These are phyloP conservation scores for Ophion ventricosus DNA, from an alignment of 2,888 invertebrate species.

Conservation along the genomic window DNA sequence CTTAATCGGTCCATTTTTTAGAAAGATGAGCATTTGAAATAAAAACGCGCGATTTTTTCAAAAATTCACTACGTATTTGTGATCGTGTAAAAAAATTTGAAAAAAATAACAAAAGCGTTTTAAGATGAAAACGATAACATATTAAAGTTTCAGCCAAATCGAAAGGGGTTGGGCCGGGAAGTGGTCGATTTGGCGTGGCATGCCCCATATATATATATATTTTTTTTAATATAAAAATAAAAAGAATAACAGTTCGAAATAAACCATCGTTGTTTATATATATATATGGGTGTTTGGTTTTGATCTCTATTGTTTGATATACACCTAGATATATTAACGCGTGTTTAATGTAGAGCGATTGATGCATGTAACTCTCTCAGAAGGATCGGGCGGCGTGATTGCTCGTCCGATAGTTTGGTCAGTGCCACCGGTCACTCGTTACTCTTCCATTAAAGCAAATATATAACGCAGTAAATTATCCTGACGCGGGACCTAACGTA, in stretches of 20 bases:
- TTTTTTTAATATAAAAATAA: neutral
- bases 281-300: neutral
- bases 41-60: no score
- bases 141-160: no score
- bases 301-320: neutral
- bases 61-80: no score
- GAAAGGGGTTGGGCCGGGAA: no score
- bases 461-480: slow-evolving; percentile 69
- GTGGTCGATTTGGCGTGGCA: no score
- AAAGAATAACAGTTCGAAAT: neutral
- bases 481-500: neutral
- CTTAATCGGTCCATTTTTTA: no score
- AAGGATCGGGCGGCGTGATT: slow-evolving; percentile 36
- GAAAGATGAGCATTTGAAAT: no score
- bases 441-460: slow-evolving; percentile 68
- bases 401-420: slow-evolving; percentile 54
- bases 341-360: neutral
- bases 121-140: no score
- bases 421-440: slow-evolving; percentile 64
- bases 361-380: neutral
- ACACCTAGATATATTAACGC: neutral
- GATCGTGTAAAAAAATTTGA: no score
- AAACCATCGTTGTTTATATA: neutral
- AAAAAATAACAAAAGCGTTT: no score
- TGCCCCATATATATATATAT: no score